Base-by-base conservation (phyloP, 2,888 invertebrate species). In the Pocota personata region DNA sequence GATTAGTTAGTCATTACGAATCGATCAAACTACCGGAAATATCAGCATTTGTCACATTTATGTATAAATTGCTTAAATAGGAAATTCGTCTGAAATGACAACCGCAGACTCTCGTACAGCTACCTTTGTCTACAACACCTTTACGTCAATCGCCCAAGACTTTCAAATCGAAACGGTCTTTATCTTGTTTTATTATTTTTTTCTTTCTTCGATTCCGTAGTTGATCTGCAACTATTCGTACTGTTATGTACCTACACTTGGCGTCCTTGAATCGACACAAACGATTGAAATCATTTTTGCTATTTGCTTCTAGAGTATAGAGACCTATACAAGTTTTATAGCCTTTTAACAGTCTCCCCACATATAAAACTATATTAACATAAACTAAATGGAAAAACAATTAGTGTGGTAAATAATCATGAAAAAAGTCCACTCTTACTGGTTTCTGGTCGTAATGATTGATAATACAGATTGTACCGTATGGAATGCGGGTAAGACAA, bases 231-330 rank as follows among this genome's bases (percentile, higher is more conserved):
- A 75, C 55, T 82, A 40, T 46, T 69, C n/a, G 40, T 24, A n/a
- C 37, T 35, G n/a, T 27, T 58, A n/a, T 24, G 14, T 62, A 12
- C 7, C 35, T 50, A 19, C 19, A 72, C 64, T 55, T 60, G 82
- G 14, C 19, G 82, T 72, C 82, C 82, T 82, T 82, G 82, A 82
- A 66, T 58, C 12, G 30, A 32, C 14, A 55, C 37, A 75, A 64
- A 27, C 37, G 24, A 67, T 58, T 62, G 10, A 64, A 76, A 30
- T 48, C 57, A 48, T 40, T 64, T n/a, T 75, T 21, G 62, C 40
- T 43, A 52, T 52, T 48, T 12, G 19, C 27, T 60, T 35, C 24
- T 30, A 12, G 16, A 27, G 24, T 43, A 27, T 60, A 16, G 14
- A 48, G 48, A 37, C 27, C 35, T 50, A 14, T 5, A 12, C 35